Percentiles rank a stretch among this genome's conserved stretches.
Conservation (phyloP, 2,113 vertebrate genomes). For the Notiomystis cincta region DNA sequence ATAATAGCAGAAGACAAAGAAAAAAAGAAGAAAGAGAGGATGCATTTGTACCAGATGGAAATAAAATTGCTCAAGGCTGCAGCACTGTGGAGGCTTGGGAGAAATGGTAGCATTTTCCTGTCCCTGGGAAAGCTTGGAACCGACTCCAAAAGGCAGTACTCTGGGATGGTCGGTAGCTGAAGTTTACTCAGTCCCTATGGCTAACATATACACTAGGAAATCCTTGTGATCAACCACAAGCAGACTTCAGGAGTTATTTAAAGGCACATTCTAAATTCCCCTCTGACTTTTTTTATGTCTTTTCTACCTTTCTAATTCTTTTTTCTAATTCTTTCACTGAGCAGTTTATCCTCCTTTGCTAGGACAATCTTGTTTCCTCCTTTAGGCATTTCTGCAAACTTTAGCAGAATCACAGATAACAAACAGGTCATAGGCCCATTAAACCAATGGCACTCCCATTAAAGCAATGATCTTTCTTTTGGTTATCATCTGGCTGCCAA, state of each 20-base stretch:
- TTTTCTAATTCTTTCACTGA: neutral
- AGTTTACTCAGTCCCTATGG: neutral
- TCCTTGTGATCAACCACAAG: neutral
- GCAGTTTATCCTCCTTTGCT: neutral
- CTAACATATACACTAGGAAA: neutral
- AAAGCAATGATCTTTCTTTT: neutral
- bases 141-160: neutral
- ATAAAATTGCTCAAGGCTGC: conserved; percentile 42
- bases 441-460: neutral
- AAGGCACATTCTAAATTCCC: neutral
- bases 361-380: neutral
- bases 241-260: neutral
- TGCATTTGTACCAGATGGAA: neutral
- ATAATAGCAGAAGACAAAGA: neutral
- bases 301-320: neutral
- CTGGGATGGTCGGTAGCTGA: neutral
- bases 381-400: neutral
- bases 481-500: neutral
- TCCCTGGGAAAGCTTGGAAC: neutral
- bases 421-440: neutral
- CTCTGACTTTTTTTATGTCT: neutral
- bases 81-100: conserved; percentile 1
- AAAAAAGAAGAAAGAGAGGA: neutral
- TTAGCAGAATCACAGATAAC: neutral
- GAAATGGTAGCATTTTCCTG: neutral